Evolutionary conservation across 2,888 invertebrate genomes (phyloP).

Genomic region (Xestia ashworthii): DNA sequence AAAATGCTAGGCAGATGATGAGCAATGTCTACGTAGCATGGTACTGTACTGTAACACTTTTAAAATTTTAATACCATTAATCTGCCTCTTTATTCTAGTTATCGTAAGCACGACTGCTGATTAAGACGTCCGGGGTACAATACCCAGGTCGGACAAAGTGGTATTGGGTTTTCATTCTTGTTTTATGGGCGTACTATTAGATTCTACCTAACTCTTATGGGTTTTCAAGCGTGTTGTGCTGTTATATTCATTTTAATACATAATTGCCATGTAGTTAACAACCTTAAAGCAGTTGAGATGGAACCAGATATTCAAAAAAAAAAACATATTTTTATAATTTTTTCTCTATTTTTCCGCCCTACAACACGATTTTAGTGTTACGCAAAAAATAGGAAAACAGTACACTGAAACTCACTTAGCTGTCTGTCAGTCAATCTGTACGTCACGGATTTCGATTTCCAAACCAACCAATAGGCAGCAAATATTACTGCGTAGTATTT

Average conservation of each 20-base stretch:
- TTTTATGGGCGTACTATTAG: neutral
- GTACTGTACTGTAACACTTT: neutral
- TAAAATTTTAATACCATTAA: neutral
- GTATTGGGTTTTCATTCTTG: neutral
- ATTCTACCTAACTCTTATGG: neutral
- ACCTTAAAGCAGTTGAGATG: neutral
- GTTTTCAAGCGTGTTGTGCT: neutral
- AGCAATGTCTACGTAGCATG: neutral
- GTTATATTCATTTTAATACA: neutral
- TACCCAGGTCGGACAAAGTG: neutral
- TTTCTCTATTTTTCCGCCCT: neutral
- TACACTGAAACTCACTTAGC: conserved; percentile 50
- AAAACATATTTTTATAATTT: neutral
- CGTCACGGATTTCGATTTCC: conserved; percentile 3
- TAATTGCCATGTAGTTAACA: neutral
- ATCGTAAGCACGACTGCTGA: neutral
- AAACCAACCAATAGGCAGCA: neutral
- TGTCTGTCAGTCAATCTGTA: conserved; percentile 38
- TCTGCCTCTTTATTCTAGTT: neutral
- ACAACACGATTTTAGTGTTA: conserved; percentile 9
- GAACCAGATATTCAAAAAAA: neutral
- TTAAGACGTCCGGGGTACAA: neutral
- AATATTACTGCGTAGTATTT: conserved; percentile 11
- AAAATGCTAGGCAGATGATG: too few relatives aligned
- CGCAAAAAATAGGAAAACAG: conserved; percentile 18